Evolutionary conservation across 2,113 vertebrate species (phyloP).

Genomic region (zebrafish (Danio rerio)): DNA sequence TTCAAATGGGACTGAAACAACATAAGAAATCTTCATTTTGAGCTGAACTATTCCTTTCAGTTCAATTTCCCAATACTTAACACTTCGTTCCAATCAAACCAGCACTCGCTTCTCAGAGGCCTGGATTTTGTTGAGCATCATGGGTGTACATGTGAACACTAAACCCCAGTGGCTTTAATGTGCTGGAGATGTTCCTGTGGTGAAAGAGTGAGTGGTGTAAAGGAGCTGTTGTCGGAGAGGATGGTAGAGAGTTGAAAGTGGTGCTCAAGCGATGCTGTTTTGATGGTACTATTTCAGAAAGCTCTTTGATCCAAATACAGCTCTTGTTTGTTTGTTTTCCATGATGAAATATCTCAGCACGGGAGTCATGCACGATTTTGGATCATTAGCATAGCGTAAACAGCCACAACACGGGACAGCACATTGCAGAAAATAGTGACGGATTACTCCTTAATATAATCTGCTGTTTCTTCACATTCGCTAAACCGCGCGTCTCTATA

Average conservation of each 20-base stretch:
- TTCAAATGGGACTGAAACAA: background rate
- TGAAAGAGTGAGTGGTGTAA: slow-evolving; percentile 6
- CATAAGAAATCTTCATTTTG: background rate
- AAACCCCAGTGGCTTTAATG: slow-evolving; percentile 26
- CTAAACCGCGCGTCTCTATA: slow-evolving; percentile 3
- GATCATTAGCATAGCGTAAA: slow-evolving; percentile 65
- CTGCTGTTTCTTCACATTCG: slow-evolving; percentile 26
- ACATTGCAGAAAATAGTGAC: background rate
- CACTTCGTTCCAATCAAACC: background rate
- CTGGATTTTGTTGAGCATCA: slow-evolving; percentile 12
- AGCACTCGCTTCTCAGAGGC: background rate
- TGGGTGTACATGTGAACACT: background rate
- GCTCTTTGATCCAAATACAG: slow-evolving; percentile 72
- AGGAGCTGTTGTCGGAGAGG: background rate
- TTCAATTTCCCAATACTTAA: background rate
- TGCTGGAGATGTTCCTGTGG: background rate
- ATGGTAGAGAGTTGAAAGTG: slow-evolving; percentile 1
- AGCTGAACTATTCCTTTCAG: background rate
- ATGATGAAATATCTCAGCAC: slow-evolving; percentile 69
- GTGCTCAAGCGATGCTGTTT: slow-evolving; percentile 47
- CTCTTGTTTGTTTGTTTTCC: slow-evolving; percentile 70
- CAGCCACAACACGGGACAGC: background rate
- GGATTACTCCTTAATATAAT: slow-evolving; percentile 30
- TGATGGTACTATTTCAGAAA: slow-evolving; percentile 76
- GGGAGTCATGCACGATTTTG: slow-evolving; percentile 71